A percentile compares a stretch with the other conserved stretches of the same genome.
Evolutionary conservation across 2,888 invertebrate genomes (phyloP).

Genomic region (Drosophila formosana): DNA sequence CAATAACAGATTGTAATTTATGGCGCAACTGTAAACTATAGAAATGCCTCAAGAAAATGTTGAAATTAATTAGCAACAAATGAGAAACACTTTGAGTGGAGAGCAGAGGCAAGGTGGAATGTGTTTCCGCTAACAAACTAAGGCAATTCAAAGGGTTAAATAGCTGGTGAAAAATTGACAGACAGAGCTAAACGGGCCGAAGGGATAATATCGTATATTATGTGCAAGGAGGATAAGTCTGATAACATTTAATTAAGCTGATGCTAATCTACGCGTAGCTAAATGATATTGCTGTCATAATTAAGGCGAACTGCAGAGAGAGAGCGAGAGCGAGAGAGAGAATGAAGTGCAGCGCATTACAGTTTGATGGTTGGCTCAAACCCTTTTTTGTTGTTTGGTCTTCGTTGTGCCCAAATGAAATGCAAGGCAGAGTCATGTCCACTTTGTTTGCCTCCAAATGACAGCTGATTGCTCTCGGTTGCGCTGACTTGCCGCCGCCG

Average conservation of each 20-base stretch:
- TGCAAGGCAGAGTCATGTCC: conserved; percentile 72
- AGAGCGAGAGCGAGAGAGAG: conserved; percentile 19
- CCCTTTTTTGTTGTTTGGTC: conserved; percentile 39
- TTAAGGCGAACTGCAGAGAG: conserved; percentile 24
- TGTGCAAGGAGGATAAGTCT: conserved; percentile 9
- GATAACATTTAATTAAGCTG: conserved; percentile 28
- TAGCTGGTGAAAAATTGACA: neutral
- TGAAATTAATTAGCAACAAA: neutral
- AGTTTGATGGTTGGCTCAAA: conserved; percentile 53
- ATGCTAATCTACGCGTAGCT: conserved; percentile 41
- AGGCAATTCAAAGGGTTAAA: neutral
- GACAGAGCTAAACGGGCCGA: neutral
- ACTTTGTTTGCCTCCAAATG: conserved; percentile 80
- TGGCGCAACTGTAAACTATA: too few relatives aligned
- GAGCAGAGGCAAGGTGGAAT: neutral
- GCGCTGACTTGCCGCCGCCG: conserved; percentile 6
- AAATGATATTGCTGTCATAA: conserved; percentile 53
- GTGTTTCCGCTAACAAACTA: neutral
- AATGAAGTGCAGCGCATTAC: conserved; percentile 53
- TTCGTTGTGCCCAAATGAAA: conserved; percentile 40
- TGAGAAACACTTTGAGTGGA: neutral
- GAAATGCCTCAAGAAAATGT: neutral
- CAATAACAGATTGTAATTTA: too few relatives aligned
- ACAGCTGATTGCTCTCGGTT: conserved; percentile 75
- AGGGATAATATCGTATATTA: conserved; percentile 11